A percentile compares a stretch with the other conserved stretches of the same genome.
Evolutionary conservation across 1,140 invertebrate species (phyloP).

Genomic region (Euborellia annulipes): DNA sequence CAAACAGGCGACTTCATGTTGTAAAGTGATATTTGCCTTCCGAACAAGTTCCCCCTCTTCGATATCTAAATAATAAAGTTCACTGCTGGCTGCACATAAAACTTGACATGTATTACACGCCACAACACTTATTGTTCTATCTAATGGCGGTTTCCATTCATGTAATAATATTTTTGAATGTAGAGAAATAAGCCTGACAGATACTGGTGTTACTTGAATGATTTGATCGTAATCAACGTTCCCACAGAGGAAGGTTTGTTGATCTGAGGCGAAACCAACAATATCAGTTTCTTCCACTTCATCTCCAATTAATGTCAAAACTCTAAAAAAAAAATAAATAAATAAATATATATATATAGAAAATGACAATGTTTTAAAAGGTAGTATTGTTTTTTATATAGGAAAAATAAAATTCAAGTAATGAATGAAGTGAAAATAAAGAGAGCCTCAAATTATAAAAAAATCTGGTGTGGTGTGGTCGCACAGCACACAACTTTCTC

Average conservation of each 20-base stretch:
- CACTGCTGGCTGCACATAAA: constrained; percentile 74
- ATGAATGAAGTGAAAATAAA: too few species aligned
- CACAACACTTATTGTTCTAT: constrained; percentile 73
- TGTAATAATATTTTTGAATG: constrained; percentile 45
- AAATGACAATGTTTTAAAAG: too few species aligned
- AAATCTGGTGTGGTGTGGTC: too few species aligned
- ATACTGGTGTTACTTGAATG: constrained; percentile 62
- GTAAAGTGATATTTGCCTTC: constrained; percentile 50
- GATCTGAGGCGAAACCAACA: constrained; percentile 70
- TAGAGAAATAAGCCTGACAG: constrained; percentile 48
- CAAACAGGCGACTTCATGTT: constrained; percentile 90
- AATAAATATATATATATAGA: neutral
- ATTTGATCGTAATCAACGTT: constrained; percentile 77
- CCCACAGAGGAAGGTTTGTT: constrained; percentile 84
- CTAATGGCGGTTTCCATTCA: constrained; percentile 61
- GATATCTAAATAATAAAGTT: constrained; percentile 80
- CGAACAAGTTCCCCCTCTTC: constrained; percentile 43
- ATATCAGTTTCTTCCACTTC: constrained; percentile 96
- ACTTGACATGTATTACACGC: constrained; percentile 70
- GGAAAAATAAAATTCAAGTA: too few species aligned
- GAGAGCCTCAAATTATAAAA: too few species aligned
- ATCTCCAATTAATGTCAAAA: constrained; percentile 77
- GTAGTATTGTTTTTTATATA: too few species aligned
- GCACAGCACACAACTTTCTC: too few species aligned
- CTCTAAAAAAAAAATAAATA: constrained; percentile 37